Percentiles rank a stretch among this genome's conserved stretches.
Evolutionary conservation across 1,140 invertebrate species (phyloP).

Genomic region (Drosophila nigrodunni): DNA sequence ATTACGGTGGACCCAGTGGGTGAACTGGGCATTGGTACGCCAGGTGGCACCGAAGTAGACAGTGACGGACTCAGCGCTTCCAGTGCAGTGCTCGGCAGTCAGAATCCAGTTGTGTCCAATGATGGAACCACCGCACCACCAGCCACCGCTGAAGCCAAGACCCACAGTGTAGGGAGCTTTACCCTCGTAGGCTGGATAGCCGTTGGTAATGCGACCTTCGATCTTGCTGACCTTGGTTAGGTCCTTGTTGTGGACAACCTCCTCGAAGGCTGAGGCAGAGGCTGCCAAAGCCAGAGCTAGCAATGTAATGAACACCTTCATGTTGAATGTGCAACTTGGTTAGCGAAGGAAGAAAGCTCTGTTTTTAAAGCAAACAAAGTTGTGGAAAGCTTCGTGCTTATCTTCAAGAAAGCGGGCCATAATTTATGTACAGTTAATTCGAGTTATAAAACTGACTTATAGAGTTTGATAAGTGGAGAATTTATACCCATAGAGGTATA

Average conservation of each 20-base stretch:
- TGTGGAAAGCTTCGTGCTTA: too few relatives aligned
- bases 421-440: too few relatives aligned
- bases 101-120: conserved; percentile 84
- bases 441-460: too few relatives aligned
- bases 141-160: conserved; percentile 72
- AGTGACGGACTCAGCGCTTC: conserved; percentile 85
- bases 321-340: conserved; percentile 6
- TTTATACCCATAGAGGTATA: too few relatives aligned
- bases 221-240: conserved; percentile 26
- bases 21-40: conserved; percentile 57
- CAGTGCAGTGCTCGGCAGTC: conserved; percentile 70
- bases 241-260: conserved; percentile 27
- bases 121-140: conserved; percentile 87
- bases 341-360: too few relatives aligned
- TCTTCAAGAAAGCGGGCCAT: too few relatives aligned
- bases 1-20: conserved; percentile 42
- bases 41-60: conserved; percentile 69
- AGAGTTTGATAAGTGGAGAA: too few relatives aligned
- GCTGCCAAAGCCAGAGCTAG: conserved; percentile 46
- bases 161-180: conserved; percentile 42
- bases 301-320: conserved; percentile 50
- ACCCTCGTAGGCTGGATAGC: conserved; percentile 33
- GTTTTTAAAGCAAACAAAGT: too few relatives aligned
- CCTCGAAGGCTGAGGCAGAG: conserved; percentile 35
- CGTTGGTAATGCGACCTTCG: conserved; percentile 58